These are phyloP conservation scores for Branchellion lobata DNA, from an alignment of 2,888 invertebrate species.

Conservation along the genomic window DNA sequence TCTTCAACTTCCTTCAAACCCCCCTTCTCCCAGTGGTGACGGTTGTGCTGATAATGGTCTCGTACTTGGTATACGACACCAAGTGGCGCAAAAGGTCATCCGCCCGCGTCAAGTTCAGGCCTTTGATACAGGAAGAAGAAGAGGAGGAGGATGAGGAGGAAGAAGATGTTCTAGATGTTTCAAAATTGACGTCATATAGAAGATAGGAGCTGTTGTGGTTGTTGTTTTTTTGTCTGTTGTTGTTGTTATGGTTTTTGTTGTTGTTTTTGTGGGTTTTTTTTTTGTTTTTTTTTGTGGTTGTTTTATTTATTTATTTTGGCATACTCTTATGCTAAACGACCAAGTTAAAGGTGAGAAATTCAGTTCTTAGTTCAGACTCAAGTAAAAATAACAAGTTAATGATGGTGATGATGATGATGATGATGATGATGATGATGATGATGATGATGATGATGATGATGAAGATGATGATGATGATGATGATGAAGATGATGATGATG, in stretches of 20 bases:
- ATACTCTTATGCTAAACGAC: too few species aligned
- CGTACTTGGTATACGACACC: conserved; percentile 6
- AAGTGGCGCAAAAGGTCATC: not conserved
- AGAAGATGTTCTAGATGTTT: not conserved
- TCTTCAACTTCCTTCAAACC: too few species aligned
- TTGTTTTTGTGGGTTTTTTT: not conserved
- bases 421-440: too few species aligned
- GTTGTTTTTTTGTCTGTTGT: not conserved
- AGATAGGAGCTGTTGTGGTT: not conserved
- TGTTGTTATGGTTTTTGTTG: conserved; percentile 1
- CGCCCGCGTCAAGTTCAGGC: not conserved
- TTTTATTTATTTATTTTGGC: too few species aligned
- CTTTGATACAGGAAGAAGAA: not conserved
- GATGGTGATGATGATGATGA: too few species aligned
- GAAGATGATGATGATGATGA: too few species aligned
- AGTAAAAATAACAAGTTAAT: too few species aligned
- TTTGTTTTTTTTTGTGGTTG: not conserved
- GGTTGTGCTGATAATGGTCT: not conserved
- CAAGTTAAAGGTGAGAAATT: too few species aligned
- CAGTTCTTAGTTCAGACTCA: too few species aligned
- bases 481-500: too few species aligned
- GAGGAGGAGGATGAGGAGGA: conserved; percentile 7
- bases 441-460: too few species aligned
- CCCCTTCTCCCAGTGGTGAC: not conserved
- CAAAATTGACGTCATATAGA: not conserved